phyloP scores from a whole-genome alignment of 2,113 vertebrate species.

The Dendrocopos noguchii region DNA sequence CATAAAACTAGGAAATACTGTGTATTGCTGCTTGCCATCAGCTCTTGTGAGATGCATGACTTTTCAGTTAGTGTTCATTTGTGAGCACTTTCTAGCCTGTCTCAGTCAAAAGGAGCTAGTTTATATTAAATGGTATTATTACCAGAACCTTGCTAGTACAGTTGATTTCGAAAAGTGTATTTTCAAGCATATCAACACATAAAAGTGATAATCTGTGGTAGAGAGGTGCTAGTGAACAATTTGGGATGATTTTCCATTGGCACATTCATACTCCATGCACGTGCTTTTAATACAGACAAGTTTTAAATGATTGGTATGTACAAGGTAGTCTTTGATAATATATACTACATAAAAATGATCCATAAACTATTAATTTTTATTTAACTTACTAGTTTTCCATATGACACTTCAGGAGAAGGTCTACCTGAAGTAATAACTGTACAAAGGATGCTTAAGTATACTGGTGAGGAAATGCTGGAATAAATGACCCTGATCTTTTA shows the following conservation, averaged over 20 bases:
- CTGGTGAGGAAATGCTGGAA: not conserved
- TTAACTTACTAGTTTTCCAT: not conserved
- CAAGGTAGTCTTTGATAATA: not conserved
- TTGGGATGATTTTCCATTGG: not conserved
- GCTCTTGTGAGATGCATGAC: not conserved
- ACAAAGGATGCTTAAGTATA: not conserved
- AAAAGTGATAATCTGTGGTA: not conserved
- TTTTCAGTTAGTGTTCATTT: not conserved
- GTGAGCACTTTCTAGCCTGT: not conserved
- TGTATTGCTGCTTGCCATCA: not conserved
- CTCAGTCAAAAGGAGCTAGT: not conserved
- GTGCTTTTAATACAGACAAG: not conserved
- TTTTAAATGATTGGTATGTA: not conserved
- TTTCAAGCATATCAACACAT: not conserved
- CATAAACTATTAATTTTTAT: too few relatives aligned
- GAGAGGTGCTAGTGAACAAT: not conserved
- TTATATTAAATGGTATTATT: not conserved
- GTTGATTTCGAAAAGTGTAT: not conserved
- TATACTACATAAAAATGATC: not conserved
- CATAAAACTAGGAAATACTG: not conserved
- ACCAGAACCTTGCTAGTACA: not conserved
- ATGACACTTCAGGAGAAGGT: not conserved
- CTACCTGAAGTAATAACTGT: not conserved
- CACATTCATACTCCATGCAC: not conserved
- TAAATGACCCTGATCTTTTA: not conserved